Evolutionary conservation across 2,113 vertebrate genomes (phyloP), one percentile per base, ranked within the genome.

Genomic region (Limanda limanda): DNA sequence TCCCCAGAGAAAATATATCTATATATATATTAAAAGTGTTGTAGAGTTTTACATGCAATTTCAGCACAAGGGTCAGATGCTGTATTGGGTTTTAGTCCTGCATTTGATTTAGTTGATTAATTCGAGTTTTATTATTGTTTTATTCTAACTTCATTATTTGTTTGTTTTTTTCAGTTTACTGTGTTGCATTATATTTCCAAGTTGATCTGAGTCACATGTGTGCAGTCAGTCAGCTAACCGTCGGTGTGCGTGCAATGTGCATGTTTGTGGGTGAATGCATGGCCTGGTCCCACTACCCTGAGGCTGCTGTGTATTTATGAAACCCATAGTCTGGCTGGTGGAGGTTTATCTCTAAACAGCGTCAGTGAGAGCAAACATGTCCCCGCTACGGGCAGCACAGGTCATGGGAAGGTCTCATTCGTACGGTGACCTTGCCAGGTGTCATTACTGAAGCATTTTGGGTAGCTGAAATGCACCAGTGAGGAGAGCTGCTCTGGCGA

Each of bases 391-490:
- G 86, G 89, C 81, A 51, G 86, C 40, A 66, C n/a, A 76, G 86
- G 91, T 90, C 89, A 92, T 86, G 84, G 88, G 86, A 91, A 91
- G 83, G 85, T 88, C 72, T 84, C 72, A 57, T 76, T 82, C 69
- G 60, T 47, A 70, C 0, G 23, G 68, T 92, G 92, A 93, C 93
- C 92, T 93, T 93, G 90, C 69, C 90, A 90, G 83, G 83, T 92
- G 91, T 88, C 76, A 74, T 84, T 56, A 74, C 83, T 74, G 74
- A 77, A 65, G 73, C 85, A 82, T 87, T 85, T 86, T 81, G 77
- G 78, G 58, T 82, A 81, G 57, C 40, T 27, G 61, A 71, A 47
- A 17, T 85, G 60, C 73, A 76, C 60, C 23, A 57, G 62, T 27
- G 31, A 48, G 65, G 60, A 72, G 59, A 73, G 62, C 31, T 14